Conservation (phyloP, 2,888 invertebrate genomes). For the Drosophila demipolita region DNA sequence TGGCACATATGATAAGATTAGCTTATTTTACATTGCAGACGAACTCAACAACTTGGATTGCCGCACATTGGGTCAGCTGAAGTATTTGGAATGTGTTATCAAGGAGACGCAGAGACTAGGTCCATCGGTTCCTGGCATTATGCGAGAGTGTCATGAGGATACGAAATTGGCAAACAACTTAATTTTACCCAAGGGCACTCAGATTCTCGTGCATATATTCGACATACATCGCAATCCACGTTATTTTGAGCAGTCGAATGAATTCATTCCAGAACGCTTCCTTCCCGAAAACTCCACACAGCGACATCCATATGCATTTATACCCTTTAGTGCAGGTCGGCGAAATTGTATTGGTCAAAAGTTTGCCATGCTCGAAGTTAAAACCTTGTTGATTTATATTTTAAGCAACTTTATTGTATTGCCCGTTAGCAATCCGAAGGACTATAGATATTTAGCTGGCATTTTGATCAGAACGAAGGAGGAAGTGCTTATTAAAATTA, state of each 20-base stretch:
- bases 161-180: slow-evolving; percentile 60
- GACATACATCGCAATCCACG: slow-evolving; percentile 74
- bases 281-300: slow-evolving; percentile 85
- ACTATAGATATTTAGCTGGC: slow-evolving; percentile 30
- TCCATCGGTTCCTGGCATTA: slow-evolving; percentile 88
- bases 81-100: slow-evolving; percentile 87
- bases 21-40: slow-evolving; percentile 25
- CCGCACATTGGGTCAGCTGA: slow-evolving; percentile 59
- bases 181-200: slow-evolving; percentile 67
- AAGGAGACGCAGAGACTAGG: slow-evolving; percentile 88
- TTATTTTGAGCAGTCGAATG: slow-evolving; percentile 69
- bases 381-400: slow-evolving; percentile 64
- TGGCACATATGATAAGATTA: slow-evolving; percentile 16
- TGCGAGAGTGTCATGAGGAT: slow-evolving; percentile 85
- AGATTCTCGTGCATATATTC: slow-evolving; percentile 74
- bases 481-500: slow-evolving; percentile 30
- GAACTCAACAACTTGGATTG: slow-evolving; percentile 56
- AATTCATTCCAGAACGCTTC: slow-evolving; percentile 77
- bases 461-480: slow-evolving; percentile 35
- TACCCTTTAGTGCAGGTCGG: slow-evolving; percentile 82
- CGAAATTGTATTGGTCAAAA: slow-evolving; percentile 82
- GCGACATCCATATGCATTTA: slow-evolving; percentile 76
- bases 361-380: slow-evolving; percentile 72
- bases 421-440: slow-evolving; percentile 25
- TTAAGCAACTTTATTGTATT: slow-evolving; percentile 61